Percentiles rank a stretch among this genome's conserved stretches.
These are phyloP conservation scores for Troilus luridus DNA, from an alignment of 2,888 invertebrate species.

Conservation along the genomic window DNA sequence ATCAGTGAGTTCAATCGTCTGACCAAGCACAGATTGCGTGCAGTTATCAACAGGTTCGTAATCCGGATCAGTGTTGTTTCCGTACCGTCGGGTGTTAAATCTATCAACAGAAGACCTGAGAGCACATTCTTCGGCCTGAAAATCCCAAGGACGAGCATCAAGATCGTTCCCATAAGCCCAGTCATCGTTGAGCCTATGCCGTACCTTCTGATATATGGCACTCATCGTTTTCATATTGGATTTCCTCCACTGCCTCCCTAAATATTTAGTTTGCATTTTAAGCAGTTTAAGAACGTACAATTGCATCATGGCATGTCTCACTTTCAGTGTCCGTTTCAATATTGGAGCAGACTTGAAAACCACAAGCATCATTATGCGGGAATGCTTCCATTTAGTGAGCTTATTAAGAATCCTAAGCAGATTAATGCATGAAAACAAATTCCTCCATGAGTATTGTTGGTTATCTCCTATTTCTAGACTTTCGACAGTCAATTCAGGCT, in stretches of 20 bases:
- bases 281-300: slow-evolving; percentile 96
- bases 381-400: slow-evolving; percentile 99
- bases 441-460: slow-evolving; percentile 95
- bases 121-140: slow-evolving; percentile 96
- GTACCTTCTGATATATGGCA: slow-evolving; percentile 97
- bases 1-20: slow-evolving; percentile 83
- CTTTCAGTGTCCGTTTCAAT: slow-evolving; percentile 94
- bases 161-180: slow-evolving; percentile 99
- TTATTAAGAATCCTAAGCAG: slow-evolving; percentile 96
- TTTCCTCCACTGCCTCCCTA: slow-evolving; percentile 99
- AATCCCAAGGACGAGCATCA: slow-evolving; percentile 98
- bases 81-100: slow-evolving; percentile 94
- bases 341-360: slow-evolving; percentile 99
- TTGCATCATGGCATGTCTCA: slow-evolving; percentile 96
- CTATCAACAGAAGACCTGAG: slow-evolving; percentile 94
- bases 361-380: slow-evolving; percentile 99
- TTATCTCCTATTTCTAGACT: slow-evolving; percentile 89
- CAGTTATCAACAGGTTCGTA: slow-evolving; percentile 82
- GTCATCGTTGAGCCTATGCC: slow-evolving; percentile 97
- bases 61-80: slow-evolving; percentile 71
- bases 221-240: slow-evolving; percentile 99
- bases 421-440: slow-evolving; percentile 98
- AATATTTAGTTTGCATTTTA: slow-evolving; percentile 99
- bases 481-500: slow-evolving; percentile 92
- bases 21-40: slow-evolving; percentile 84